Percentiles rank a stretch among this genome's conserved stretches.
Evolutionary conservation across 2,888 invertebrate genomes (phyloP).

Genomic region (Scaptodrosophila latifasciaeformis): DNA sequence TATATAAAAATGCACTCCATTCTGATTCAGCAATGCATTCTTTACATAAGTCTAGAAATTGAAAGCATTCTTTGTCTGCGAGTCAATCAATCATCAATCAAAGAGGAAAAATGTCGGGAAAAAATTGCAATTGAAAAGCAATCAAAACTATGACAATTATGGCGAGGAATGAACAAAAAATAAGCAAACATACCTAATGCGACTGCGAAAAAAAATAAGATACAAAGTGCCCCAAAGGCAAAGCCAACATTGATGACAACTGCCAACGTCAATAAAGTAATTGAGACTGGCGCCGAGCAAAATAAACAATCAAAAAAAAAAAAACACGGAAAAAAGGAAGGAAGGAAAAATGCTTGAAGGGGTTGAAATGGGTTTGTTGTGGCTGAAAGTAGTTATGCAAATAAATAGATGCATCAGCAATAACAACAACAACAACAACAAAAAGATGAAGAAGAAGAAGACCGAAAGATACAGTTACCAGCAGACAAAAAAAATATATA

Average conservation of each 20-base stretch:
- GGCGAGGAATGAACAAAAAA: too few relatives aligned
- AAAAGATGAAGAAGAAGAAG: conserved; percentile 8
- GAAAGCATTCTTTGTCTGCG: too few relatives aligned
- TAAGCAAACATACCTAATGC: too few relatives aligned
- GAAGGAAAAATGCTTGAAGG: conserved; percentile 25
- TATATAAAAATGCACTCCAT: conserved; percentile 2
- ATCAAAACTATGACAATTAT: conserved; percentile 31
- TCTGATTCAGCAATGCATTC: conserved; percentile 18
- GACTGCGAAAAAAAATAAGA: not conserved
- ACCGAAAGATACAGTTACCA: conserved; percentile 21
- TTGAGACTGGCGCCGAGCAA: conserved; percentile 61
- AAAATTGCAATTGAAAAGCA: conserved; percentile 33
- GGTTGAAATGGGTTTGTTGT: conserved; percentile 39
- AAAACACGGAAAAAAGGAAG: conserved; percentile 6
- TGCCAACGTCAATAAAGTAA: conserved; percentile 58
- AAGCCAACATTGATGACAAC: conserved; percentile 11
- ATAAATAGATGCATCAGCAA: conserved; percentile 27
- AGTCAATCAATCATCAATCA: not conserved
- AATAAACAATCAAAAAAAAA: conserved; percentile 29
- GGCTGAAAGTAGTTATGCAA: conserved; percentile 52
- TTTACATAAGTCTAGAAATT: conserved; percentile 45
- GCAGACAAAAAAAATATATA: not conserved
- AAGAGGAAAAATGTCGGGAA: conserved; percentile 1
- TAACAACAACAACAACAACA: not conserved
- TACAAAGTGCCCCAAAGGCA: too few relatives aligned